Base-by-base conservation (phyloP, 2,888 invertebrate genomes). In the Calliopum simillimum region DNA sequence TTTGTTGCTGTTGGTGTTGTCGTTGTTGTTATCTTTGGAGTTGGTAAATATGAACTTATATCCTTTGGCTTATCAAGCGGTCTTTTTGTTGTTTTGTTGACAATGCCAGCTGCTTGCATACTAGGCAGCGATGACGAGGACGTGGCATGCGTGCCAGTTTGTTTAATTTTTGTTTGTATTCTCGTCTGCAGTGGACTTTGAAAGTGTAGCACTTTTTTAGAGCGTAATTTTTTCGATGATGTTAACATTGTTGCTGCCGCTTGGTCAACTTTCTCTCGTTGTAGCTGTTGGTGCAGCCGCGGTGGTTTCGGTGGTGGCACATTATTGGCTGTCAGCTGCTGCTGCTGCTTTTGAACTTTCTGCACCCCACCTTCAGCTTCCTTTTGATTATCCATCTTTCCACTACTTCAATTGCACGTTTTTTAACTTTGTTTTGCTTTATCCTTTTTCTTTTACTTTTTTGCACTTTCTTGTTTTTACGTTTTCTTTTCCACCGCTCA, bases 401-500 rank as follows among this genome's bases (percentile, higher is more conserved):
- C 16, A 44, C n/a, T 43, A 6, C 49, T 19, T 25, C 41, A 47
- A n/a, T 46, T 46, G 14, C 25, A n/a, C n/a, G n/a, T n/a, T n/a
- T n/a, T n/a, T n/a, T n/a, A n/a, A n/a, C n/a, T n/a, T 46, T 14
- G 13, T 56, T 14, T 73, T 83, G 83, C 74, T 78, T 81, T 70
- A 70, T 71, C 44, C 56, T 69, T 55, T 66, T 44, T 43, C 71
- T 70, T 75, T 55, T 61, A 19, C 21, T 19, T 53, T 69, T 51
- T 43, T 19, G 8, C 23, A 8, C 25, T 21, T 33, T 56, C 14
- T 47, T 51, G 2, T 61, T 23, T 58, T 44, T 53, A 47, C 16
- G 5, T 13, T n/a, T 56, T 19, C 12, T 47, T 16, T 64, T 21
- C 14, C 19, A 41, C 16, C 41, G 53, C 21, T 61, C 41, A n/a